Conservation (phyloP, 2,113 vertebrate species). For the Lamprotornis superbus region DNA sequence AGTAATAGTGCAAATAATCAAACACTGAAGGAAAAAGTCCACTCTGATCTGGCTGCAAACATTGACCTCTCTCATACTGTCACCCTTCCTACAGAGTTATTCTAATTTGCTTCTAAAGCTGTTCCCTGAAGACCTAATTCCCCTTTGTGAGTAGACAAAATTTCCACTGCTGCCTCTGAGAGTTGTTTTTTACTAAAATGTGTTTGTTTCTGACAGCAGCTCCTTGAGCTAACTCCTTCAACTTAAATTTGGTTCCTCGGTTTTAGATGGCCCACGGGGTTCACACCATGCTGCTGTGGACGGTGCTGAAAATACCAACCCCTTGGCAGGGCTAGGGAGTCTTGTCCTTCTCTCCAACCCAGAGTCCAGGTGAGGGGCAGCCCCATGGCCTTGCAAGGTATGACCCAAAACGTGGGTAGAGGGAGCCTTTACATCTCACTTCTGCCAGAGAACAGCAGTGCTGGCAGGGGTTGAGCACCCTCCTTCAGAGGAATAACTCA, state of each 20-base stretch:
- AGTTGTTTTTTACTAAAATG: neutral
- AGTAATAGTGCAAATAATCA: constrained; percentile 9
- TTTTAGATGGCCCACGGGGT: neutral
- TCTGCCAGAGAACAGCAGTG: neutral
- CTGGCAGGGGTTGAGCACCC: neutral
- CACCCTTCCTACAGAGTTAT: neutral
- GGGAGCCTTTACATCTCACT: neutral
- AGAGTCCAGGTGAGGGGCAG: neutral
- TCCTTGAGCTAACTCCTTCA: neutral
- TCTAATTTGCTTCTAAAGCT: neutral
- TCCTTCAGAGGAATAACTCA: fast-evolving
- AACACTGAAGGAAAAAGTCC: neutral
- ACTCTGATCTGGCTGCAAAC: neutral
- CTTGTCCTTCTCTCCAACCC: neutral
- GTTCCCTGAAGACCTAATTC: neutral
- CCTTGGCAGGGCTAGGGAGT: neutral
- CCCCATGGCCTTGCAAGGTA: neutral
- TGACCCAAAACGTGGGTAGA: neutral
- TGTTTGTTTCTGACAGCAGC: neutral
- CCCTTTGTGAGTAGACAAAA: neutral
- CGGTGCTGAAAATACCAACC: fast-evolving
- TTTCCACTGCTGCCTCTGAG: neutral
- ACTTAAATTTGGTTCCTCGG: neutral
- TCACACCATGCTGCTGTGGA: neutral
- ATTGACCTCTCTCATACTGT: neutral